Base-by-base conservation (phyloP, 2,888 invertebrate species). In the Xanthia togata region DNA sequence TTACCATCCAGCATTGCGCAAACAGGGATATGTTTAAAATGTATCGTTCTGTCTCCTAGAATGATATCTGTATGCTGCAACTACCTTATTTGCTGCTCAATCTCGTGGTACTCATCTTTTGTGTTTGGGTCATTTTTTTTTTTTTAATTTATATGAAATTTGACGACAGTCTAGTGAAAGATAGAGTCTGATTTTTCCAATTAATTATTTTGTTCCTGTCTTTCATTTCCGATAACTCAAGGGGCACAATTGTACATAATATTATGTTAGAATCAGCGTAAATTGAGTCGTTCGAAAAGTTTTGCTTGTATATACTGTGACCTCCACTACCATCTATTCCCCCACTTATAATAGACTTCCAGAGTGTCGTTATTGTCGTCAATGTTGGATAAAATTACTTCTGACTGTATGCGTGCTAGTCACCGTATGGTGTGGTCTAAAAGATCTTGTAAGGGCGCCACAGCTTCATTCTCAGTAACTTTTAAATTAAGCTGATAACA, bases 321-420 rank as follows among this genome's bases (percentile, higher is more conserved):
- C 67, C 50, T 4, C 67, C 35, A 67, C 50, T 67, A 3, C 35
- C 67, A 53, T 67, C 50, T 67, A 53, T 35, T 23, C 67, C 57
- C n/a, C 69, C 69, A 57, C 69, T 69, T 69, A 69, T 57, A 57
- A 69, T 69, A 70, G 14, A 44, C 69, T 70, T 57, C 41, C 31
- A 70, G n/a, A n/a, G 57, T 59, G 41, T 70, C 31, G 57, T 0
- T 70, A 59, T 57, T 57, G 26, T 68, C 14, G 53, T n/a, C 53
- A 1, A 68, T 68, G 53, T 70, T 57, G 2, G 70, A 59, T 70
- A 70, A 1, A 59, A 70, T 59, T 23, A 70, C 70, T 59, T 70
- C 57, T 59, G 70, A 57, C 57, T 69, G 68, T 68, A n/a, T n/a
- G n/a, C n/a, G n/a, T 53, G 53, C 68, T 38, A 55, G 38, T 68